Evolutionary conservation across 2,113 vertebrate species (phyloP).

Genomic region (Nyctibius bracteatus): DNA sequence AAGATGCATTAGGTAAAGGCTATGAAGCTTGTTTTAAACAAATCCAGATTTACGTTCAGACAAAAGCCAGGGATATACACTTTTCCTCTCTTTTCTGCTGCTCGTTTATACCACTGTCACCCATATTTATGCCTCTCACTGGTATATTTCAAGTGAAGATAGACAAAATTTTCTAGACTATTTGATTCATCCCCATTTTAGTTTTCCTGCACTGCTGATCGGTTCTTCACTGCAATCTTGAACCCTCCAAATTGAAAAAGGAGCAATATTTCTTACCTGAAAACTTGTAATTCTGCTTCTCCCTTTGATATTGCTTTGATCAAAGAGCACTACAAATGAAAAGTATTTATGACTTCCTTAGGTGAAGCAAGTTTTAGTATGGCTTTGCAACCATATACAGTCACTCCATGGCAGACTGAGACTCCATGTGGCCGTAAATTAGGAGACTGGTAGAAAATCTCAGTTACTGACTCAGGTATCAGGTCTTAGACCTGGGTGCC

Average conservation of each 20-base stretch:
- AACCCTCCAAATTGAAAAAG: constrained; percentile 2
- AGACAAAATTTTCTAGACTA: not conserved
- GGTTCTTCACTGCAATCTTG: not conserved
- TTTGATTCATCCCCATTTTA: not conserved
- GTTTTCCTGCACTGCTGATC: not conserved
- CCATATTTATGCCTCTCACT: not conserved
- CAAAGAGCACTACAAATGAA: not conserved
- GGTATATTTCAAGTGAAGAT: not conserved
- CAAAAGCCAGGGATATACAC: not conserved
- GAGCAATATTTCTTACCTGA: constrained; percentile 53
- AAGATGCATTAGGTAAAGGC: not conserved
- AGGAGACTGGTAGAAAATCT: not conserved
- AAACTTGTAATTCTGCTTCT: constrained; percentile 17
- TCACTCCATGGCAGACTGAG: not conserved
- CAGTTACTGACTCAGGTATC: not conserved
- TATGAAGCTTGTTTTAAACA: not conserved
- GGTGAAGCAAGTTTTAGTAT: not conserved
- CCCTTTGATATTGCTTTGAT: not conserved
- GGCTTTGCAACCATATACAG: not conserved
- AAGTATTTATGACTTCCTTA: not conserved
- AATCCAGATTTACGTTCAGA: not conserved
- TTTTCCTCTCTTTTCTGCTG: not conserved
- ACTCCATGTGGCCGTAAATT: not conserved
- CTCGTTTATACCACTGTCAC: not conserved
- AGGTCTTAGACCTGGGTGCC: not conserved